Evolutionary conservation across 2,113 vertebrate species (phyloP).

Genomic region (Cairina moschata): DNA sequence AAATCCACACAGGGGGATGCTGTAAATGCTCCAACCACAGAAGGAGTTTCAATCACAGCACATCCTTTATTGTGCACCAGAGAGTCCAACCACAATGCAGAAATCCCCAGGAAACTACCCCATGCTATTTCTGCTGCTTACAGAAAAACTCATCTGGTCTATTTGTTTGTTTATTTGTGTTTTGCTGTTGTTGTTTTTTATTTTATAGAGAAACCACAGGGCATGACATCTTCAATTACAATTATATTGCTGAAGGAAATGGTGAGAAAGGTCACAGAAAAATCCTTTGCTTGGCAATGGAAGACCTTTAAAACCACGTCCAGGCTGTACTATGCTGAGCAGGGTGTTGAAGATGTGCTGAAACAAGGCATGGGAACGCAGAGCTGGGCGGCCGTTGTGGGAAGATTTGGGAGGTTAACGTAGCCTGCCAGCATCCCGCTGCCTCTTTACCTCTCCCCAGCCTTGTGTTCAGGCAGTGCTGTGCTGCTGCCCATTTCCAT

Average conservation of each 20-base stretch:
- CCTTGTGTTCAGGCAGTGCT: rapidly evolving
- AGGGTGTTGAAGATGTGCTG: constrained; percentile 17
- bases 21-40: constrained; percentile 9
- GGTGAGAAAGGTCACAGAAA: constrained; percentile 60
- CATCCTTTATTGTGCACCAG: constrained; percentile 41
- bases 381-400: neutral
- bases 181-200: neutral
- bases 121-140: constrained; percentile 48
- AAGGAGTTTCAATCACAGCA: constrained; percentile 26
- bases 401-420: neutral
- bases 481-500: neutral
- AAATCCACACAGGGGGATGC: neutral
- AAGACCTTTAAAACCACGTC: neutral
- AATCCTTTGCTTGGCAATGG: neutral
- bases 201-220: constrained; percentile 26
- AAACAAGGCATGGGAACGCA: neutral
- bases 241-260: constrained; percentile 53
- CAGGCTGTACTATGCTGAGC: neutral
- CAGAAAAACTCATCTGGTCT: constrained; percentile 31
- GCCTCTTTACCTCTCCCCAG: neutral
- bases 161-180: constrained; percentile 52
- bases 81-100: constrained; percentile 57
- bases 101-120: constrained; percentile 67
- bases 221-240: constrained; percentile 27
- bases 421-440: neutral